Base-by-base conservation (phyloP, 2,113 vertebrate species). In the Peromyscus leucopus region DNA sequence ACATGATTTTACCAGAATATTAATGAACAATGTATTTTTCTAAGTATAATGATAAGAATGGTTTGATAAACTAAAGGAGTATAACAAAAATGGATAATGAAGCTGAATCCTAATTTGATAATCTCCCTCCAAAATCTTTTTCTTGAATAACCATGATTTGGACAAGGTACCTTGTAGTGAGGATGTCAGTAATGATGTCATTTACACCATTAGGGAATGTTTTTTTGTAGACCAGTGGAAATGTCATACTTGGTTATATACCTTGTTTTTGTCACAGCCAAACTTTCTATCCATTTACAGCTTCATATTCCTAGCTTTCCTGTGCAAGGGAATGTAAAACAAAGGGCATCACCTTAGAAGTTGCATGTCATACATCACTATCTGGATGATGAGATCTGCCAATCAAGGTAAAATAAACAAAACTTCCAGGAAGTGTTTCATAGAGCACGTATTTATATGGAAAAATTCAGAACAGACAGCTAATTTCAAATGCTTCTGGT, bases 91-190 rank as follows among this genome's bases (percentile, higher is more conserved):
- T 61, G 16, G 0, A 46, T 15, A 67, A 57, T 22, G 22, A 87
- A 36, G 74, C 16, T 85, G 82, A 96, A 61, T 16, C 24, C 3
- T 55, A 90, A 46, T 89, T 72, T 76, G 59, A 84, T 88, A 94
- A 69, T 72, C 26, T 5, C 61, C 55, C 15, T 13, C 57, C 36
- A 46, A 63, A 51, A 15, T 39, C 26, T 89, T 80, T 39, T 69
- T 1, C 74, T 93, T 90, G 12, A 59, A 89, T 78, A 91, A 11
- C 57, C 39, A 7, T n/a, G 22, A 91, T 80, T 8, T 4, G 16
- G 2, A 57, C 19, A 5, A 13, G 21, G 36, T 4, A n/a, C 59
- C 16, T 82, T 61, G 16, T 51, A 11, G 36, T 86, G 9, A 16
- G 89, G 13, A 28, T 92, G 15, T 21, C 61, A 33, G 39, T 80